Percentiles rank a stretch among this genome's conserved stretches.
Evolutionary conservation across 2,888 invertebrate species (phyloP).

Genomic region (Osedax fenrisi): DNA sequence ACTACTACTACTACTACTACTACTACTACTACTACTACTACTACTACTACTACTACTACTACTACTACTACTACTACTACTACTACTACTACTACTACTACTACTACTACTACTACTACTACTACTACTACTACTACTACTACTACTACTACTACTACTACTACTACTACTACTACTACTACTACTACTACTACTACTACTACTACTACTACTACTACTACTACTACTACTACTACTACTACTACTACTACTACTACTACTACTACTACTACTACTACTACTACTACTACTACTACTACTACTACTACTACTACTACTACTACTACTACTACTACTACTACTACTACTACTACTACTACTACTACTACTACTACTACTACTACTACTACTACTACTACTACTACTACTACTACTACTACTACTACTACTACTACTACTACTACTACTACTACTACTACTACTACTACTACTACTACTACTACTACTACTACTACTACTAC

Average conservation of each 20-base stretch:
- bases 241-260: constrained; percentile 12
- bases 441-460: neutral
- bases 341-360: neutral
- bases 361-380: neutral
- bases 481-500: neutral
- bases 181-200: constrained; percentile 12
- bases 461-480: neutral
- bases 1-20: constrained; percentile 12
- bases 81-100: constrained; percentile 8
- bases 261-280: constrained; percentile 8
- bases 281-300: constrained; percentile 20
- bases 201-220: constrained; percentile 8
- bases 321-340: neutral
- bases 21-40: constrained; percentile 8
- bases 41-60: constrained; percentile 20
- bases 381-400: neutral
- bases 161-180: constrained; percentile 20
- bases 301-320: constrained; percentile 8
- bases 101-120: constrained; percentile 20
- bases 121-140: constrained; percentile 12
- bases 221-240: constrained; percentile 20
- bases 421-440: neutral
- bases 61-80: constrained; percentile 12
- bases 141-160: constrained; percentile 8
- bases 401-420: neutral